These are phyloP conservation scores for Tiaroga cobitis DNA, from an alignment of 2,797 vertebrate genomes.

Conservation along the genomic window DNA sequence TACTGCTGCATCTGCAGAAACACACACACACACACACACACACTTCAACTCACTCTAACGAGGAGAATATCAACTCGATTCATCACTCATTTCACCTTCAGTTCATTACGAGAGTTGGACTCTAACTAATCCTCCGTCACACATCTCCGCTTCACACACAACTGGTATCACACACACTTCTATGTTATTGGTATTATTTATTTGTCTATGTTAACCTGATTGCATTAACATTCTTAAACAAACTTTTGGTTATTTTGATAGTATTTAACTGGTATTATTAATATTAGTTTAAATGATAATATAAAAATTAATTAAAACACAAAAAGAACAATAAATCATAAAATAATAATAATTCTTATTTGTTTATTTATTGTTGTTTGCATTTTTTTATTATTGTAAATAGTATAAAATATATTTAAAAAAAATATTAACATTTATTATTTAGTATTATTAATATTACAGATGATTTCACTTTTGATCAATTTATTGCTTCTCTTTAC, in stretches of 20 bases:
- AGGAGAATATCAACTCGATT: background rate
- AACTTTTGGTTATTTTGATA: background rate
- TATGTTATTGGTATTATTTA: background rate
- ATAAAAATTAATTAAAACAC: background rate
- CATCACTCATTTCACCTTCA: background rate
- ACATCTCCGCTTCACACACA: background rate
- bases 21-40: background rate
- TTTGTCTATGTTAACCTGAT: background rate
- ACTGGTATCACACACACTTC: background rate
- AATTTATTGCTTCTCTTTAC: too few relatives aligned
- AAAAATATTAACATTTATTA: too few relatives aligned
- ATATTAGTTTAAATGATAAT: background rate
- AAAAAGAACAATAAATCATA: background rate
- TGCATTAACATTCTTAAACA: background rate
- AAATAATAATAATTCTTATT: too few relatives aligned
- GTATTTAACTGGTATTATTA: background rate
- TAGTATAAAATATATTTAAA: too few relatives aligned
- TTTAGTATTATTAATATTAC: too few relatives aligned
- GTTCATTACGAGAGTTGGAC: too few relatives aligned
- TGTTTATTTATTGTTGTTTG: too few relatives aligned
- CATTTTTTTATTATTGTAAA: too few relatives aligned
- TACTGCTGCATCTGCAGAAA: background rate
- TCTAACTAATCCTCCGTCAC: background rate
- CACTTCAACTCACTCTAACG: background rate
- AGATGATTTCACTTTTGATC: too few relatives aligned